A percentile compares a stretch with the other conserved stretches of the same genome.
Evolutionary conservation across 2,888 invertebrate species (phyloP).

Genomic region (Hemithea aestivaria): DNA sequence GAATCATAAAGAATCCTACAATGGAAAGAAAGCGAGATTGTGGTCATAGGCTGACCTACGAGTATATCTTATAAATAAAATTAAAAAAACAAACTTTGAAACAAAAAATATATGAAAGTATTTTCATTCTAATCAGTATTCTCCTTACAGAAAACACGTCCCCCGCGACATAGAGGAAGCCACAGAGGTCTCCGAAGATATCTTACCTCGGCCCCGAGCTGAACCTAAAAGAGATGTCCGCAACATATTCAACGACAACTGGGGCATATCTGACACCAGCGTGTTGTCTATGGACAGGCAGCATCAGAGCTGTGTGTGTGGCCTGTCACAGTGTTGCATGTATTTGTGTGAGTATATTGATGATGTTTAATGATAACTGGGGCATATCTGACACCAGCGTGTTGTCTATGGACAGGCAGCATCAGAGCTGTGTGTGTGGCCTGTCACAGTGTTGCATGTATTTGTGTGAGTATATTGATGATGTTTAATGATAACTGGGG

Average conservation of each 20-base stretch:
- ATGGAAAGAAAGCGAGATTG: too few relatives aligned
- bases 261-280: conserved; percentile 36
- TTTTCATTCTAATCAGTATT: too few relatives aligned
- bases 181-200: conserved; percentile 56
- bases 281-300: conserved; percentile 20
- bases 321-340: conserved; percentile 66
- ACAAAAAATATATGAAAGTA: too few relatives aligned
- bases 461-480: conserved; percentile 56
- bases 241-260: conserved; percentile 60
- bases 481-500: conserved; percentile 65
- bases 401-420: neutral
- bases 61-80: too few relatives aligned
- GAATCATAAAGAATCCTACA: too few relatives aligned
- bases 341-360: conserved; percentile 60
- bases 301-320: conserved; percentile 41
- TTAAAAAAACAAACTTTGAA: too few relatives aligned
- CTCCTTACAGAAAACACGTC: conserved; percentile 55
- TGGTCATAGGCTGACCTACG: too few relatives aligned
- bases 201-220: conserved; percentile 23
- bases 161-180: conserved; percentile 60
- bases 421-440: conserved; percentile 46
- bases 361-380: conserved; percentile 66
- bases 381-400: conserved; percentile 19
- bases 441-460: conserved; percentile 69
- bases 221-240: conserved; percentile 39